Percentiles rank a stretch among this genome's conserved stretches.
Evolutionary conservation across 1,140 invertebrate species (phyloP).

Genomic region (Drosophila lini): DNA sequence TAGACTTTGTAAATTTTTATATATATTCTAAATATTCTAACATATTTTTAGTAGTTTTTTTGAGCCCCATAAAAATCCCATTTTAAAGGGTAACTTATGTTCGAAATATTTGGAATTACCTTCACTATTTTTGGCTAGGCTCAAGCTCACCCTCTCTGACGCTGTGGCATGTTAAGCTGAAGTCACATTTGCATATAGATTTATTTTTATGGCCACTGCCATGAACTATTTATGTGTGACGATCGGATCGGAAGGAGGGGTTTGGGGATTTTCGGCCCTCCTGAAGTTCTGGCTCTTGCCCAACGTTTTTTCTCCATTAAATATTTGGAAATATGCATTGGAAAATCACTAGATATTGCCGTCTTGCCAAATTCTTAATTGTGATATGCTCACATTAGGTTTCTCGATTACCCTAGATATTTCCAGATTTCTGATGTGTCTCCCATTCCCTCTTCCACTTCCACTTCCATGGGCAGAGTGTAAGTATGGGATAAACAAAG

Average conservation of each 20-base stretch:
- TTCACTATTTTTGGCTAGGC: conserved; percentile 42
- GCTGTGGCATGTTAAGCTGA: conserved; percentile 50
- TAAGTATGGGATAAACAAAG: conserved; percentile 43
- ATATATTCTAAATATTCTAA: no score
- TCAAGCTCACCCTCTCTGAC: conserved; percentile 6
- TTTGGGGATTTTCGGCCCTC: not conserved
- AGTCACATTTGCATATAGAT: conserved; percentile 76
- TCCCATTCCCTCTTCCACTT: conserved; percentile 2
- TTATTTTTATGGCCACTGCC: conserved; percentile 73
- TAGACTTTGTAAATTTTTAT: not conserved
- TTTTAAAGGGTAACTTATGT: not conserved
- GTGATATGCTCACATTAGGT: conserved; percentile 63
- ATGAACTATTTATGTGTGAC: conserved; percentile 53
- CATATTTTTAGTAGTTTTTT: not conserved
- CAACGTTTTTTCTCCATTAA: conserved; percentile 31
- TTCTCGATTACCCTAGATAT: conserved; percentile 48
- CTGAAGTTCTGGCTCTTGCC: conserved; percentile 12
- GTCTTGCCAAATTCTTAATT: conserved; percentile 66
- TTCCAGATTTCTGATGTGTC: conserved; percentile 32
- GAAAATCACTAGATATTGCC: conserved; percentile 4
- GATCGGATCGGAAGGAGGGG: conserved; percentile 28
- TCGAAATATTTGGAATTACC: conserved; percentile 10
- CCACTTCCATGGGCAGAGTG: not conserved
- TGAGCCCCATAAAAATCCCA: not conserved
- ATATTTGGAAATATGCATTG: conserved; percentile 55